Evolutionary conservation across 1,140 invertebrate species (phyloP).

Genomic region (Popillia japonica): DNA sequence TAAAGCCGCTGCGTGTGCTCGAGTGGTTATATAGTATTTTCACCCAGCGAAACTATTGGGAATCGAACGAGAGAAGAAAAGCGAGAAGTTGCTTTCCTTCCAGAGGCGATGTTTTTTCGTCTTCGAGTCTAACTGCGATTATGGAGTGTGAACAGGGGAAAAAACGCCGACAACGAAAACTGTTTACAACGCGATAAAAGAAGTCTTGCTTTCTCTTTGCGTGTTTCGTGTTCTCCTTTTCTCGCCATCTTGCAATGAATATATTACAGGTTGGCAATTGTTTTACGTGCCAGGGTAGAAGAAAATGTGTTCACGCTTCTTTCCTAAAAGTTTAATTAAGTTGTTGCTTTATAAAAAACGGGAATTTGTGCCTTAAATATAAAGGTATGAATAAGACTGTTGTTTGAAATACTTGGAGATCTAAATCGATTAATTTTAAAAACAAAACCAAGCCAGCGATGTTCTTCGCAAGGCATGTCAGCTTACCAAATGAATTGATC

Average conservation of each 20-base stretch:
- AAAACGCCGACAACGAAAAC: background rate
- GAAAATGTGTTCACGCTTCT: background rate
- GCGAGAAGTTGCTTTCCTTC: too few relatives aligned
- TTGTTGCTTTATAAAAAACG: background rate
- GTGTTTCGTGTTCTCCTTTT: background rate
- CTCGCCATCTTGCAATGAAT: background rate
- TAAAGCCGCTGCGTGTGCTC: too few relatives aligned
- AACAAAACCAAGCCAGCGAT: too few relatives aligned
- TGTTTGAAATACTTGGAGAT: too few relatives aligned
- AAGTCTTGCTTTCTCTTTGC: background rate
- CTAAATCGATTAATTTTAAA: too few relatives aligned
- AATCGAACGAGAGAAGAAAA: background rate
- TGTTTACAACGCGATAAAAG: background rate
- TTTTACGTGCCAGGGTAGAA: background rate
- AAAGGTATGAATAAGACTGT: too few relatives aligned
- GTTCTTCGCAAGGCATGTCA: too few relatives aligned
- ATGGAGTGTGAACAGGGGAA: background rate
- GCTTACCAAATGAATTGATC: too few relatives aligned
- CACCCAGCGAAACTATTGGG: too few relatives aligned
- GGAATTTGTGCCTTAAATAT: too few relatives aligned
- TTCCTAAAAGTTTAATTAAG: background rate
- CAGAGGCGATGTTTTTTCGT: background rate
- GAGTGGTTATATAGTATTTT: too few relatives aligned
- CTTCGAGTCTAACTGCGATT: background rate
- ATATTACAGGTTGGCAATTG: constrained; percentile 6